A percentile compares a stretch with the other conserved stretches of the same genome.
Conservation (phyloP, 2,797 vertebrate species). For the Neostethus bicornis region DNA sequence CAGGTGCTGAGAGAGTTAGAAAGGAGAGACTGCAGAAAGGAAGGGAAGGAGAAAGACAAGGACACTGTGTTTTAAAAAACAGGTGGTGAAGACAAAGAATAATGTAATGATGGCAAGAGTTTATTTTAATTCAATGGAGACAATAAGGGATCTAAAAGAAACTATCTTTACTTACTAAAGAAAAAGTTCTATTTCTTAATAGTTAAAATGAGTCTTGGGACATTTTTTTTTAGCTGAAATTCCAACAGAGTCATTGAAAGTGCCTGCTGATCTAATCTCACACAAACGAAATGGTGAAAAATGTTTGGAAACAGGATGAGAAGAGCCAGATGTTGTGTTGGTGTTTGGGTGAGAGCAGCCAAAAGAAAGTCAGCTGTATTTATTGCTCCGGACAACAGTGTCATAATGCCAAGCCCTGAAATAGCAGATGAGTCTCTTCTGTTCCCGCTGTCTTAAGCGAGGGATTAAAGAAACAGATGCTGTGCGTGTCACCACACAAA, state of each 20-base stretch:
- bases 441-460: constrained; percentile 25
- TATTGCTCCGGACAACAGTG: constrained; percentile 26
- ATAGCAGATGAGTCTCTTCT: constrained; percentile 36
- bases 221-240: neutral
- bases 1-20: constrained; percentile 69
- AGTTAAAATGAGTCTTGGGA: too few relatives aligned
- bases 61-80: constrained; percentile 36
- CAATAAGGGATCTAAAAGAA: too few relatives aligned
- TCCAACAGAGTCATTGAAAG: neutral
- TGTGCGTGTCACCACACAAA: constrained; percentile 21
- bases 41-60: constrained; percentile 30
- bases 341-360: constrained; percentile 9
- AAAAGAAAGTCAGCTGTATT: constrained; percentile 32
- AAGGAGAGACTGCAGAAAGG: constrained; percentile 27
- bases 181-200: too few relatives aligned
- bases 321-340: constrained; percentile 32
- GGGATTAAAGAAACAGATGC: constrained; percentile 58
- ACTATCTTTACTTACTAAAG: too few relatives aligned
- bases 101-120: neutral
- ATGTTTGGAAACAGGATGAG: constrained; percentile 14
- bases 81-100: constrained; percentile 42
- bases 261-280: neutral
- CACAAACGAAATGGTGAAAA: neutral
- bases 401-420: constrained; percentile 26
- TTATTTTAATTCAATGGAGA: too few relatives aligned